Conservation (phyloP, 2,888 invertebrate species). For the Darwinula stevensoni region DNA sequence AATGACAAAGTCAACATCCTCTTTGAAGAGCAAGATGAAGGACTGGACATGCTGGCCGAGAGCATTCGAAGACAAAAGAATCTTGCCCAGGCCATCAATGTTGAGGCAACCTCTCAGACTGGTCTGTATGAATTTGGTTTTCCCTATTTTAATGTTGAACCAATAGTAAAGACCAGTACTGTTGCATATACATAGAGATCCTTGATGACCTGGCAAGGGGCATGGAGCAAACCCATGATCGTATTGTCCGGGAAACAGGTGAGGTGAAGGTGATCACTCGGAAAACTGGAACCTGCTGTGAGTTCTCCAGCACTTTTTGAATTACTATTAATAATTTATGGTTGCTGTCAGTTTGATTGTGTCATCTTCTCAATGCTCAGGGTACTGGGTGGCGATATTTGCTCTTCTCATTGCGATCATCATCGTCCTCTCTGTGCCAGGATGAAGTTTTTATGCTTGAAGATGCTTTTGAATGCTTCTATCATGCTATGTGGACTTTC, state of each 20-base stretch:
- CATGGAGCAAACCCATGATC: background rate
- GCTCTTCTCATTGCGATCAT: background rate
- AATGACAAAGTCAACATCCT: too few species aligned
- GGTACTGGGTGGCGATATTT: background rate
- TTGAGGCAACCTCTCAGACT: background rate
- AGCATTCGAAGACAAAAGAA: background rate
- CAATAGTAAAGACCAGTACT: background rate
- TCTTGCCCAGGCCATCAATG: background rate
- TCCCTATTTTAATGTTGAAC: background rate
- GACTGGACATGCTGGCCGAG: background rate
- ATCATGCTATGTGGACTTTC: too few species aligned
- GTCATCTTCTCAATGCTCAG: too few species aligned
- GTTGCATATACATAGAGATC: too few species aligned
- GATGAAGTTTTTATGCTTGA: too few species aligned
- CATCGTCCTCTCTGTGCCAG: too few species aligned
- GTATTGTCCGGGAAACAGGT: background rate
- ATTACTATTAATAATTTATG: too few species aligned
- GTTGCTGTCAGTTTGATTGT: too few species aligned
- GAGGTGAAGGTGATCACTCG: background rate
- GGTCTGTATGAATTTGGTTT: background rate
- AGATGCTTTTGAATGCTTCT: too few species aligned
- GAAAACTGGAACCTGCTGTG: background rate
- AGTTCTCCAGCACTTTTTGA: too few species aligned
- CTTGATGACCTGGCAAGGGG: background rate
- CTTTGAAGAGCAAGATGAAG: slow-evolving; percentile 2